Base-by-base conservation (phyloP, 2,797 vertebrate genomes). In the Austrolebias charrua region DNA sequence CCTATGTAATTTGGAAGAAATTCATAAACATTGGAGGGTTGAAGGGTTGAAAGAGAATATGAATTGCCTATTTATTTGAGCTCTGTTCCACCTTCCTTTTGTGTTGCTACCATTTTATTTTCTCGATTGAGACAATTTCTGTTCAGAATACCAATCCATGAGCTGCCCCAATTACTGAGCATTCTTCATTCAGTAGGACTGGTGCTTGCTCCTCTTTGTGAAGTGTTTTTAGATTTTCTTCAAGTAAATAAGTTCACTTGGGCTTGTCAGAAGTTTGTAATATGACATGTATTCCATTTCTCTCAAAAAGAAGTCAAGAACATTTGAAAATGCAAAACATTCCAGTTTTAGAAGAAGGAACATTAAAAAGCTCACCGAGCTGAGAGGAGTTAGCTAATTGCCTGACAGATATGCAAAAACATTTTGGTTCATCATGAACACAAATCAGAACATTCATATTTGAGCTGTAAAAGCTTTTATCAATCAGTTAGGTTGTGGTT, bases 131-230 rank as follows among this genome's bases (percentile, higher is more conserved):
- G 15, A 28, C 2, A 14, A 66, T 65, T n/a, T 38, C 60, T 76
- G 67, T 74, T 68, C 70, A 66, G n/a, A 8, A 72, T 79, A 58
- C 71, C 80, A 66, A 78, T 69, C 46, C 63, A 16, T 18, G 59
- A 62, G 40, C 76, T 48, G 69, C 66, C 71, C 66, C 38, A 49
- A 55, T 48, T 29, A 14, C 72, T 71, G n/a, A 31, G 10, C 58
- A 54, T 55, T 45, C 38, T 13, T 65, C 53, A 47, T 53, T 55
- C 66, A 33, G 31, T 33, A 8, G 31, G 31, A 2, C 31, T 33
- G 8, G 31, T 1, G 31, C 6, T 33, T 40, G 4, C 6, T 5
- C 6, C 18, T 55, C 40, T 24, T 18, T 40, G n/a, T 15, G 15
- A 2, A 5, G 5, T 20, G 33, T 40, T 5, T 19, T 6, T 40